Conservation (phyloP, 2,888 invertebrate genomes). For the Polymixis flavicincta region DNA sequence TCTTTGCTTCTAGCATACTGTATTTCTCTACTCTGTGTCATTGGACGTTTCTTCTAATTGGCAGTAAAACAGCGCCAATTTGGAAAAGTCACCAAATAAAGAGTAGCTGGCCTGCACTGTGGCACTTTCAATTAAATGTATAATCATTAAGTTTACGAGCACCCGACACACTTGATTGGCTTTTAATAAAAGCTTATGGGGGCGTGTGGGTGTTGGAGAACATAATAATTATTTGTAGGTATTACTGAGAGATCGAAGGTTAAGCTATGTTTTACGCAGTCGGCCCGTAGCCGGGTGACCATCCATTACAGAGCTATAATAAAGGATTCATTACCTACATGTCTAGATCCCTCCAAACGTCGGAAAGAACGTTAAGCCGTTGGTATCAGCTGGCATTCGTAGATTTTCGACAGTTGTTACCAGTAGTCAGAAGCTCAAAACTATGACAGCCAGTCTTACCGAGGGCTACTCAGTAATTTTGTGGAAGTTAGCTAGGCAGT, state of each 20-base stretch:
- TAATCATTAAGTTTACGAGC: slow-evolving; percentile 58
- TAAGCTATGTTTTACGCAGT: not conserved
- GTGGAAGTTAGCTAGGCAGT: too few species aligned
- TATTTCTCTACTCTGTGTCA: slow-evolving; percentile 24
- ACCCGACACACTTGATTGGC: slow-evolving; percentile 53
- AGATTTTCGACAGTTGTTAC: too few species aligned
- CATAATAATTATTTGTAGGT: slow-evolving; percentile 2
- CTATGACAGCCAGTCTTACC: too few species aligned
- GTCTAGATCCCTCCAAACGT: not conserved
- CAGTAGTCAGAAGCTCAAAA: too few species aligned
- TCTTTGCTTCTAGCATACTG: too few species aligned
- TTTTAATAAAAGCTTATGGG: slow-evolving; percentile 56
- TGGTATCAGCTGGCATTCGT: too few species aligned
- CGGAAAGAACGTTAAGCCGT: too few species aligned
- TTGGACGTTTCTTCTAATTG: slow-evolving; percentile 51
- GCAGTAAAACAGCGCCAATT: slow-evolving; percentile 52
- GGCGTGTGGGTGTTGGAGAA: slow-evolving; percentile 13
- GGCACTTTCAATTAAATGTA: slow-evolving; percentile 40
- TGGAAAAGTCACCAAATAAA: slow-evolving; percentile 51
- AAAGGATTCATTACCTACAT: too few species aligned
- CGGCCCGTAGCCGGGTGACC: not conserved
- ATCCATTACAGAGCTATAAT: too few species aligned
- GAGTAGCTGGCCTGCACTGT: slow-evolving; percentile 24
- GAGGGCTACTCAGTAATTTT: too few species aligned
- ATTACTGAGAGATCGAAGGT: not conserved